Conservation (phyloP, 1,140 invertebrate genomes). For the Lethrus apterus region DNA sequence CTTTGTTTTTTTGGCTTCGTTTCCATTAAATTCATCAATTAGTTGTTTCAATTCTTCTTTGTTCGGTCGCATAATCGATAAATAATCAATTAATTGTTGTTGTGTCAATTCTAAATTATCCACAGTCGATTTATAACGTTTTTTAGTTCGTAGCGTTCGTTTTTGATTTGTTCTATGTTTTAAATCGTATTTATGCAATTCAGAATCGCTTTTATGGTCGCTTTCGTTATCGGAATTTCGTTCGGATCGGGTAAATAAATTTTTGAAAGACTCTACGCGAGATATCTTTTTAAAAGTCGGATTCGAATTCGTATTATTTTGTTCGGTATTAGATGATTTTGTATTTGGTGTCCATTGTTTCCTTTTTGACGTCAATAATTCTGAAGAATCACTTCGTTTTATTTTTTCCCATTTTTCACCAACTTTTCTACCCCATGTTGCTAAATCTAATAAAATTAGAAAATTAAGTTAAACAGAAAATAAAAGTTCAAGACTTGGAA, state of each 20-base stretch:
- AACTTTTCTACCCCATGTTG: constrained; percentile 59
- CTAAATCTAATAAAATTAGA: constrained; percentile 44
- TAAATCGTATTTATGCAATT: constrained; percentile 7
- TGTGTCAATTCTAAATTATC: constrained; percentile 31
- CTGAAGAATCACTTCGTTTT: constrained; percentile 51
- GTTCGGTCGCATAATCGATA: constrained; percentile 29
- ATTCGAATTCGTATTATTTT: constrained; percentile 11
- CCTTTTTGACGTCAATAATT: constrained; percentile 45
- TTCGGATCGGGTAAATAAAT: constrained; percentile 42
- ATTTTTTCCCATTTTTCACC: constrained; percentile 56
- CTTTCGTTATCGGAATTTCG: constrained; percentile 4
- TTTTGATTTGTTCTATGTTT: background rate
- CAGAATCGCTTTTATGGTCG: constrained; percentile 19
- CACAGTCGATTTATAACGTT: constrained; percentile 24
- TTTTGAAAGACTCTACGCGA: constrained; percentile 51
- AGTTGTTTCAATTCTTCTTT: constrained; percentile 25
- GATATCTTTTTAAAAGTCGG: constrained; percentile 45
- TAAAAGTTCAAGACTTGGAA: too few relatives aligned
- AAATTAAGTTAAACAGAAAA: background rate
- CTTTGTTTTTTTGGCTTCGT: constrained; percentile 9
- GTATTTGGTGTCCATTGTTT: constrained; percentile 12
- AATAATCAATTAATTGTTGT: constrained; percentile 30
- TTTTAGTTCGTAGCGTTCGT: constrained; percentile 19
- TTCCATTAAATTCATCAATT: constrained; percentile 19
- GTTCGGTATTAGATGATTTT: background rate